These are phyloP conservation scores for Xylocampa areola DNA, from an alignment of 2,888 invertebrate genomes.

Conservation along the genomic window DNA sequence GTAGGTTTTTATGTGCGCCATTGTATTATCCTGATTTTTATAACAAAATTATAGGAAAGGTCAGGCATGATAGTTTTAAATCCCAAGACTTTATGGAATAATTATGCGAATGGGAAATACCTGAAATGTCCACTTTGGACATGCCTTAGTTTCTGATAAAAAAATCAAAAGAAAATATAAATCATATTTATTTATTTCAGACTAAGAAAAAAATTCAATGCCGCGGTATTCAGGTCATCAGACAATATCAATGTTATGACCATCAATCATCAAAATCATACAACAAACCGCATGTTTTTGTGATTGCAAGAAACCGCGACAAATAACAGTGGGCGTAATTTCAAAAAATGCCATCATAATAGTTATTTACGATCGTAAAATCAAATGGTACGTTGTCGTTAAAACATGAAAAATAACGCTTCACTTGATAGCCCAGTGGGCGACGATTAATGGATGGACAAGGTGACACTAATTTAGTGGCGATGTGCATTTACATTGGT, in stretches of 20 bases:
- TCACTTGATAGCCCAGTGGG: conserved; percentile 46
- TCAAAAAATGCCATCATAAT: conserved; percentile 57
- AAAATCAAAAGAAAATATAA: no score
- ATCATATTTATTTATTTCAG: no score
- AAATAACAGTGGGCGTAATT: conserved; percentile 57
- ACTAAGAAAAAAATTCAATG: no score
- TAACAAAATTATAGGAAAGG: no score
- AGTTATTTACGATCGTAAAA: conserved; percentile 69
- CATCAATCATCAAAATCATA: conserved; percentile 32
- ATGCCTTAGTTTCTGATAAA: no score
- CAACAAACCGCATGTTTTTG: conserved; percentile 30
- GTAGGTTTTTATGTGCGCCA: no score
- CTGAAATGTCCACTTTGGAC: no score
- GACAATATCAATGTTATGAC: conserved; percentile 3
- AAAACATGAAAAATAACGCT: conserved; percentile 70
- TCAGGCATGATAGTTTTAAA: no score
- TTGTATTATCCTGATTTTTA: no score
- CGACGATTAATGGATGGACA: conserved; percentile 48
- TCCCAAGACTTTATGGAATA: no score
- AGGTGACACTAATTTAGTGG: conserved; percentile 54
- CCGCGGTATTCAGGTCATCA: conserved; percentile 6
- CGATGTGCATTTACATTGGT: conserved; percentile 26
- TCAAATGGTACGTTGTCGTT: conserved; percentile 68
- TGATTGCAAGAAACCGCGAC: conserved; percentile 58
- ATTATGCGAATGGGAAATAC: no score